Evolutionary conservation across 2,888 invertebrate species (phyloP).

Genomic region (Nipponacmea schrenckii): DNA sequence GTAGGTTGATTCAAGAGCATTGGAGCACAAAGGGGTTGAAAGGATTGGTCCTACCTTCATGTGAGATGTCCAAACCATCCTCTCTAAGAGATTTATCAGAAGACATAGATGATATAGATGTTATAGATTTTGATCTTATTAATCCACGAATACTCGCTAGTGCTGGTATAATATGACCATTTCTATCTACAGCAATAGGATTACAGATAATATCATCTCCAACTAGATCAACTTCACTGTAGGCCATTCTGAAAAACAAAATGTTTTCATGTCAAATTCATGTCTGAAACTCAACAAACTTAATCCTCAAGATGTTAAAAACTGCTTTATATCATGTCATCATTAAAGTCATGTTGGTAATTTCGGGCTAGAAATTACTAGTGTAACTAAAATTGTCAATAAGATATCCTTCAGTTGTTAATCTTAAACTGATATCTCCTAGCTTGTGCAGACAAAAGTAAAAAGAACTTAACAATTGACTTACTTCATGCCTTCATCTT

Average conservation of each 20-base stretch:
- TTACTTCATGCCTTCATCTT: slow-evolving; percentile 21
- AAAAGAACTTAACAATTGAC: not conserved
- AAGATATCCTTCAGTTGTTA: no score
- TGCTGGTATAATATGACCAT: slow-evolving; percentile 37
- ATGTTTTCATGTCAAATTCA: not conserved
- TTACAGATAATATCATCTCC: slow-evolving; percentile 39
- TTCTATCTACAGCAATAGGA: slow-evolving; percentile 35
- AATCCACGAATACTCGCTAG: slow-evolving; percentile 25
- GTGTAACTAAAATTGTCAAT: no score
- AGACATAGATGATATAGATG: slow-evolving; percentile 29
- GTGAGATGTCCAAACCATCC: slow-evolving; percentile 24
- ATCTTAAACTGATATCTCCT: no score
- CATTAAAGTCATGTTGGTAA: no score
- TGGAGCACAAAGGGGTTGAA: no score
- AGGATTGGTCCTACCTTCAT: slow-evolving; percentile 24
- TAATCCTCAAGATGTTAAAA: no score
- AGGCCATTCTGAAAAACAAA: slow-evolving; percentile 34
- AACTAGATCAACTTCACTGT: slow-evolving; percentile 34
- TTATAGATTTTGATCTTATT: slow-evolving; percentile 35
- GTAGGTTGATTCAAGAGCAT: no score
- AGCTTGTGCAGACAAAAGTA: no score
- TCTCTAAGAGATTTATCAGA: slow-evolving; percentile 23
- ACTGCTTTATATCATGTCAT: no score
- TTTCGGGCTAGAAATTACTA: no score
- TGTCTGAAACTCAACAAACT: no score